Evolutionary conservation across 2,113 vertebrate species (phyloP).

Genomic region (Oreotrochilus melanogaster): DNA sequence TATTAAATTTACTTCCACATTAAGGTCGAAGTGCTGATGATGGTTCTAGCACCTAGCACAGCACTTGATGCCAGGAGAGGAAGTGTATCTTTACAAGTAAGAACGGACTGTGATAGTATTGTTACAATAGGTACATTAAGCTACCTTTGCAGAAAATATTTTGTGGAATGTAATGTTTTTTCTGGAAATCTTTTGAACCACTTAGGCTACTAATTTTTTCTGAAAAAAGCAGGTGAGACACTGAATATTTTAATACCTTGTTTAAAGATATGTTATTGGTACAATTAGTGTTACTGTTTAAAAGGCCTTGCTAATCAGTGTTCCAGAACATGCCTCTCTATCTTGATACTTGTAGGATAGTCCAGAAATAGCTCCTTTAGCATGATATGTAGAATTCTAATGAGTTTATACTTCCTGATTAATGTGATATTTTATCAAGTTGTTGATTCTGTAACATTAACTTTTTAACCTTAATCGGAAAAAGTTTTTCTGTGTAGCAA

Average conservation of each 20-base stretch:
- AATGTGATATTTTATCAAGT: conserved; percentile 64
- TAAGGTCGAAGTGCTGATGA: background rate
- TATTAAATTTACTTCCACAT: background rate
- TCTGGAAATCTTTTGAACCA: background rate
- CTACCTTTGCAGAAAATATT: background rate
- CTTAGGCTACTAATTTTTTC: background rate
- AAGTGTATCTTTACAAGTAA: fast-evolving
- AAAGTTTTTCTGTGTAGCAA: conserved; percentile 46
- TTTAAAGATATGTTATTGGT: background rate
- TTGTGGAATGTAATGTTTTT: background rate
- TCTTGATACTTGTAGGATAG: background rate
- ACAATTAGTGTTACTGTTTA: background rate
- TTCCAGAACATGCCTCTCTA: background rate
- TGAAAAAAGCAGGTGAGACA: background rate
- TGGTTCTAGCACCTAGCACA: background rate
- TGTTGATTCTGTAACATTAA: conserved; percentile 64
- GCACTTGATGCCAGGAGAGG: background rate
- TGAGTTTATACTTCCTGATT: conserved; percentile 61
- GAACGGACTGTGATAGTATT: background rate
- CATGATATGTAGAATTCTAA: conserved; percentile 35
- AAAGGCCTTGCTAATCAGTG: conserved; percentile 16
- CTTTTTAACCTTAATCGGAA: conserved; percentile 71
- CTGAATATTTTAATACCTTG: background rate
- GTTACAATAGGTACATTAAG: background rate
- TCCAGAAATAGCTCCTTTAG: conserved; percentile 33